Evolutionary conservation across 2,888 invertebrate species (phyloP).

Genomic region (Calephelis perditalis): DNA sequence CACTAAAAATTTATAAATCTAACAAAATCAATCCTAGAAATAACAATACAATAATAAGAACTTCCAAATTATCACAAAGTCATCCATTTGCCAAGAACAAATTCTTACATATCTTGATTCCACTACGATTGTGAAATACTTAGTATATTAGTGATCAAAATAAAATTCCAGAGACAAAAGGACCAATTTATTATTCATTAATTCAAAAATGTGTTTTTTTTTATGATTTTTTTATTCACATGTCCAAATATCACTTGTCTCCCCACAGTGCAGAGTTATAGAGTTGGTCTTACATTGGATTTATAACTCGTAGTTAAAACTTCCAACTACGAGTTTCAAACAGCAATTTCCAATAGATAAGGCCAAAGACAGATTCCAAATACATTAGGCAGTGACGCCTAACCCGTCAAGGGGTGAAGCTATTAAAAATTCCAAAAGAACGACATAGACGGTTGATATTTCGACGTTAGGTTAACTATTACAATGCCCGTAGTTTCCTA

Average conservation of each 20-base stretch:
- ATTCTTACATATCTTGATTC: too few relatives aligned
- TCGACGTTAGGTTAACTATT: slow-evolving; percentile 17
- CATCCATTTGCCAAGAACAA: too few relatives aligned
- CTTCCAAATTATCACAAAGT: too few relatives aligned
- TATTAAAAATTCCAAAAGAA: slow-evolving; percentile 70
- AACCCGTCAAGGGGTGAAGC: slow-evolving; percentile 45
- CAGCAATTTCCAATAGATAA: slow-evolving; percentile 75
- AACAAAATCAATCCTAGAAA: too few relatives aligned
- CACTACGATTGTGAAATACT: too few relatives aligned
- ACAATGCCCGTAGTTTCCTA: too few relatives aligned
- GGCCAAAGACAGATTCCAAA: slow-evolving; percentile 73
- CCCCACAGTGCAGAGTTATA: slow-evolving; percentile 60
- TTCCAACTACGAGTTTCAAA: slow-evolving; percentile 69
- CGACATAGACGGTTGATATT: slow-evolving; percentile 45
- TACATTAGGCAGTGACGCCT: slow-evolving; percentile 65
- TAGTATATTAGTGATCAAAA: too few relatives aligned
- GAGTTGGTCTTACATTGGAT: slow-evolving; percentile 62
- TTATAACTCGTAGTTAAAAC: slow-evolving; percentile 75
- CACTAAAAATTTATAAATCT: too few relatives aligned
- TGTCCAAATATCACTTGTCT: slow-evolving; percentile 36
- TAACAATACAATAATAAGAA: too few relatives aligned
- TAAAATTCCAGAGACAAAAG: too few relatives aligned
- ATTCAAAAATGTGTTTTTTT: too few relatives aligned
- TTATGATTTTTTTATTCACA: not conserved
- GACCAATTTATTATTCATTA: too few relatives aligned